Percentiles rank a stretch among this genome's conserved stretches.
These are phyloP conservation scores for Schizaphis graminum DNA, from an alignment of 2,888 invertebrate species.

Conservation along the genomic window DNA sequence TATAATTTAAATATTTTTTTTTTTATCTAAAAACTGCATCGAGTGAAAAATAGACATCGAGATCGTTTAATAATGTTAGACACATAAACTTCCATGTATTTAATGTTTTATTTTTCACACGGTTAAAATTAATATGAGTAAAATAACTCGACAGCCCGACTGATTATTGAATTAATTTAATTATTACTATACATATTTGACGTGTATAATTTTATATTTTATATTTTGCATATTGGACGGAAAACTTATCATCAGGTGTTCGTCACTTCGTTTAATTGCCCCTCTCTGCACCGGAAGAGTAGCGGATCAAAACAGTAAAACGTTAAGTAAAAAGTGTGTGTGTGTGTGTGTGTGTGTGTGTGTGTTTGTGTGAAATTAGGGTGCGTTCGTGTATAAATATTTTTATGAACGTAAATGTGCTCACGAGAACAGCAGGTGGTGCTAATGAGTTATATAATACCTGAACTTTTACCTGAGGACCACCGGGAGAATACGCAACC, in stretches of 20 bases:
- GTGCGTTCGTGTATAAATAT: not conserved
- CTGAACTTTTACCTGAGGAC: not conserved
- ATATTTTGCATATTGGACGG: not conserved
- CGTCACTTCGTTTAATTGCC: not conserved
- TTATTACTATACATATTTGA: not conserved
- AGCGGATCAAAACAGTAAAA: not conserved
- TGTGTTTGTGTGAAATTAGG: not conserved
- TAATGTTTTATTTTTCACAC: not conserved
- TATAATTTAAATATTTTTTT: not conserved
- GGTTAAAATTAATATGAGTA: not conserved
- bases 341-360: not conserved
- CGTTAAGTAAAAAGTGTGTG: not conserved
- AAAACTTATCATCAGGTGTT: not conserved
- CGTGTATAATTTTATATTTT: not conserved
- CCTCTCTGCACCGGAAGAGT: not conserved
- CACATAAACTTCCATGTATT: not conserved
- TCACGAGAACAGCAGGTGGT: constrained; percentile 5
- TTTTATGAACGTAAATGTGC: not conserved
- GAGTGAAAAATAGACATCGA: not conserved
- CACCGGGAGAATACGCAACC: no score
- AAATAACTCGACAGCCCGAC: not conserved
- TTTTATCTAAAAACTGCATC: not conserved
- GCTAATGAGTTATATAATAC: not conserved
- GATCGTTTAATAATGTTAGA: not conserved
- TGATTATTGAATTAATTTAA: not conserved